phyloP scores from a whole-genome alignment of 1,140 invertebrate genomes.

The Bombus sibiricus region DNA sequence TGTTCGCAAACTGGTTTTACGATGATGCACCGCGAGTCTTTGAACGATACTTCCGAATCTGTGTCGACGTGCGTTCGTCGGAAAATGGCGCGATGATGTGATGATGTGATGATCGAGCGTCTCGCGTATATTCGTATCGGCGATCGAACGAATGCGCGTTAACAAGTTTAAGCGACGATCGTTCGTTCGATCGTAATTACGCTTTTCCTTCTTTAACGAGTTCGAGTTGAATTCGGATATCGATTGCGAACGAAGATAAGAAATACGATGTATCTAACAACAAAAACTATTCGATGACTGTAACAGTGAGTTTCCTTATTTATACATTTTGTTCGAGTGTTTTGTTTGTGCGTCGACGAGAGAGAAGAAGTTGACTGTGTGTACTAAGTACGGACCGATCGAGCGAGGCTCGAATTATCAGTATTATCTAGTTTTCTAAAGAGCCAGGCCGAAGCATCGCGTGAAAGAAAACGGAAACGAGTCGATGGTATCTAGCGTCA shows the following conservation, averaged over 20 bases:
- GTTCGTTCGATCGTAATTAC: neutral
- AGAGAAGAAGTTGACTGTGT: neutral
- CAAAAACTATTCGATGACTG: no score
- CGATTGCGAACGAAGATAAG: no score
- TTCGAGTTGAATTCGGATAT: no score
- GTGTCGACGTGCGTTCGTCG: neutral
- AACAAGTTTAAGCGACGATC: neutral
- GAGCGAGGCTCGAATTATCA: conserved; percentile 37
- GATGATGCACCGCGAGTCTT: neutral
- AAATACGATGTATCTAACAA: no score
- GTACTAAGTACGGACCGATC: neutral
- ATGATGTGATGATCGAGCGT: neutral
- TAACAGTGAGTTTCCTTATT: no score
- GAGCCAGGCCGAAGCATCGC: neutral
- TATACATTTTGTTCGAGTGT: no score
- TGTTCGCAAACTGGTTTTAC: neutral
- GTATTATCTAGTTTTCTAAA: conserved; percentile 38
- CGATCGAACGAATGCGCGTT: neutral
- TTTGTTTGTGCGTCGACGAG: no score
- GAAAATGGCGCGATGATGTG: fast-evolving
- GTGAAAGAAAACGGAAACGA: conserved; percentile 4
- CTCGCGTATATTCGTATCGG: neutral
- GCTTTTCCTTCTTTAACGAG: neutral
- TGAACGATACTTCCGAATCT: neutral
- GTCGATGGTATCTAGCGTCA: conserved; percentile 11